Percentiles rank a stretch among this genome's conserved stretches.
These are phyloP conservation scores for Drosophila subobscura DNA, from an alignment of 1,140 invertebrate species.

Conservation along the genomic window DNA sequence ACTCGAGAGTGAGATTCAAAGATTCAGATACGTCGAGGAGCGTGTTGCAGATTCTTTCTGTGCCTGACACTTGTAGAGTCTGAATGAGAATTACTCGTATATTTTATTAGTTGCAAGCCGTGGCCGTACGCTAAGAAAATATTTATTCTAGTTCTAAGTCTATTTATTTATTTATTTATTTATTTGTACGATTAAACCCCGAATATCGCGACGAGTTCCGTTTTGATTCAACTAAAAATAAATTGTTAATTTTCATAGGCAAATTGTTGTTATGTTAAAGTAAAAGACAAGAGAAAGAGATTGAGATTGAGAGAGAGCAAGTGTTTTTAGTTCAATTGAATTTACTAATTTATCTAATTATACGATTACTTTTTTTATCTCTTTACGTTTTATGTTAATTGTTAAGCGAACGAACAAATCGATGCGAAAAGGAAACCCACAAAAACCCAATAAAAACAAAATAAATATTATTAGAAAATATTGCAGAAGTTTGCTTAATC, in stretches of 20 bases:
- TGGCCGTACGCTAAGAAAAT: slow-evolving; percentile 56
- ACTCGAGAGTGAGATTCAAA: slow-evolving; percentile 4
- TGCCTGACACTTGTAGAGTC: slow-evolving; percentile 63
- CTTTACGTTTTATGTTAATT: slow-evolving; percentile 55
- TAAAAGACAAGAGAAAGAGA: slow-evolving; percentile 20
- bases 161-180: slow-evolving; percentile 77
- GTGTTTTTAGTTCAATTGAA: slow-evolving; percentile 83
- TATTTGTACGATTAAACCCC: slow-evolving; percentile 30
- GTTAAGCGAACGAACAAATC: slow-evolving; percentile 64
- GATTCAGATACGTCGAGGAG: not conserved
- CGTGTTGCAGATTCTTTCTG: slow-evolving; percentile 26
- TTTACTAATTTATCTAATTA: slow-evolving; percentile 72
- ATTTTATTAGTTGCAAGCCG: slow-evolving; percentile 34
- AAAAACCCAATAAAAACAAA: slow-evolving; percentile 15
- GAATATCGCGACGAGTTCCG: slow-evolving; percentile 19
- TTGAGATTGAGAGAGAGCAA: slow-evolving; percentile 43
- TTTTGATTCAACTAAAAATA: slow-evolving; percentile 77
- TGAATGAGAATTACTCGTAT: slow-evolving; percentile 59
- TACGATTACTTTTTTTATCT: slow-evolving; percentile 56
- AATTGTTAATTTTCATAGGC: slow-evolving; percentile 78
- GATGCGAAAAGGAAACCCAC: slow-evolving; percentile 34
- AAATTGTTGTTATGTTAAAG: slow-evolving; percentile 79
- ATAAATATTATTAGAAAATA: slow-evolving; percentile 27
- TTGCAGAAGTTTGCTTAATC: too few relatives aligned
- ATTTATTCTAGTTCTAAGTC: slow-evolving; percentile 71